Evolutionary conservation across 2,888 invertebrate genomes (phyloP), one percentile per base, ranked within the genome.

Genomic region (Pyrochroa serraticornis): DNA sequence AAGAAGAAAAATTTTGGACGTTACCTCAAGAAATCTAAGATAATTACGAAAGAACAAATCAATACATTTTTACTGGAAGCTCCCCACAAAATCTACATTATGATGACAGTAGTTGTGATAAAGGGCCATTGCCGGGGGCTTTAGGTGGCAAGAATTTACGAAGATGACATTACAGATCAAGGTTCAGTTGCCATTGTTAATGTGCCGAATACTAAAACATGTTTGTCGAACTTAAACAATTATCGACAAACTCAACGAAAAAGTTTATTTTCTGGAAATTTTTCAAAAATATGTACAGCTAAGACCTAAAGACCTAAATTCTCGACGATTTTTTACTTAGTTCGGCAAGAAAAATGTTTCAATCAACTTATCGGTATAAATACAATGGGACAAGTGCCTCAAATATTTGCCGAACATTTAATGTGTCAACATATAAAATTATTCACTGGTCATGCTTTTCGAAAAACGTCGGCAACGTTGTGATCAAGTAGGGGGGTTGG

Each of bases 361-460:
- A 43, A 50, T 61, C 6, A n/a, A n/a, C n/a, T n/a, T n/a, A n/a
- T n/a, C n/a, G n/a, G n/a, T n/a, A n/a, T n/a, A n/a, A n/a, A n/a
- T n/a, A n/a, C n/a, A n/a, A n/a, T n/a, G n/a, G n/a, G n/a, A n/a
- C n/a, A n/a, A n/a, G n/a, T n/a, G n/a, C 63, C 64, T 1, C 53
- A 37, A 13, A 35, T 42, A 33, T 53, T 62, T 14, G 64, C 64
- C 0, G 34, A 41, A 33, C 63, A 48, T 42, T 43, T 64, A 7
- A 44, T 55, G 7, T 22, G 53, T 41, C 44, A 49, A 10, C 39
- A 62, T 31, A 52, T 58, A 0, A 13, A 42, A 10, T 41, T 9
- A 14, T 66, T 60, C 38, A 66, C 60, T 36, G 65, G 64, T 1
- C 58, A 62, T 43, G 44, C 55, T 31, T 66, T 62, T 32, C 30